Conservation (phyloP, 2,888 invertebrate genomes). For the Calliopum simillimum region DNA sequence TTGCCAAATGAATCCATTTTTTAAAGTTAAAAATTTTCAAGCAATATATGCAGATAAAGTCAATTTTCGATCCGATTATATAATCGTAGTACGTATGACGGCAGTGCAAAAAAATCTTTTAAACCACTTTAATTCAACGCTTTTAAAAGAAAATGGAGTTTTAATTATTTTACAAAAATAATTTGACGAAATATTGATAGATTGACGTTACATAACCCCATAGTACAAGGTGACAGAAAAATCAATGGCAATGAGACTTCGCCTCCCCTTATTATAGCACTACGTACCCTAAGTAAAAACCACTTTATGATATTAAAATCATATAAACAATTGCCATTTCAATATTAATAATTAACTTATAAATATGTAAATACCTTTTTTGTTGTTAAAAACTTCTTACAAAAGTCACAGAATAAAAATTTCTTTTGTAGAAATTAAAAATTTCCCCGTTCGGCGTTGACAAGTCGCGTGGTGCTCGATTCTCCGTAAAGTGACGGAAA, state of each 20-base stretch:
- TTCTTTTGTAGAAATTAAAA: slow-evolving; percentile 63
- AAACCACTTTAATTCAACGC: no score
- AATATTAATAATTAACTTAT: no score
- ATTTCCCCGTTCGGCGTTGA: slow-evolving; percentile 59
- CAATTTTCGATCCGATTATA: neutral
- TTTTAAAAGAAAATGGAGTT: no score
- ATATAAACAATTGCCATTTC: no score
- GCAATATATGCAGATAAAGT: neutral
- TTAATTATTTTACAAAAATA: no score
- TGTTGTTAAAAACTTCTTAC: slow-evolving; percentile 58
- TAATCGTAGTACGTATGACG: neutral
- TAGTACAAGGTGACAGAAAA: slow-evolving; percentile 55
- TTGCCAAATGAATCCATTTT: neutral
- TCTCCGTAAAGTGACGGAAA: slow-evolving; percentile 63
- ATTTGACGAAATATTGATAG: no score
- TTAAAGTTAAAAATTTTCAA: neutral
- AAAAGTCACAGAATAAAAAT: slow-evolving; percentile 66
- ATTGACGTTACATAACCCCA: slow-evolving; percentile 55
- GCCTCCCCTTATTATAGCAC: neutral
- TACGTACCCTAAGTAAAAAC: neutral
- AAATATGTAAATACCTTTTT: slow-evolving; percentile 52
- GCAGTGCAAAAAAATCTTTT: no score
- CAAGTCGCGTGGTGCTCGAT: slow-evolving; percentile 65
- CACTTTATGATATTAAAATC: neutral
- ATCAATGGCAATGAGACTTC: slow-evolving; percentile 51